A percentile compares a stretch with the other conserved stretches of the same genome.
phyloP scores from a whole-genome alignment of 2,113 vertebrate genomes.

The Uria aalge region DNA sequence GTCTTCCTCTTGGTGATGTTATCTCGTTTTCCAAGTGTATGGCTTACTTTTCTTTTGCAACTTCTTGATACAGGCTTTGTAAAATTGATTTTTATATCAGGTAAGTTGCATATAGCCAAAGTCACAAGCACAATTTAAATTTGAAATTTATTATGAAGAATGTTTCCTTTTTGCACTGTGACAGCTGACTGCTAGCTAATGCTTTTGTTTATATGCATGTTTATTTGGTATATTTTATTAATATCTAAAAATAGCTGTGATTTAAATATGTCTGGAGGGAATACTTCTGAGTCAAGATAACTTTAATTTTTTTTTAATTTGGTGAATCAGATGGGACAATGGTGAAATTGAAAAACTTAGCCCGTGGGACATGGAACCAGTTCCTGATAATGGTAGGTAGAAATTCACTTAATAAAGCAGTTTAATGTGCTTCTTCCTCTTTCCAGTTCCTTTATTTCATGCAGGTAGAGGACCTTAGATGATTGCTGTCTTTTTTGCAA shows the following conservation, averaged over 20 bases:
- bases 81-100: not conserved
- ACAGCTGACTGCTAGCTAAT: not conserved
- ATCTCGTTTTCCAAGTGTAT: not conserved
- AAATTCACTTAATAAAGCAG: not conserved
- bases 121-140: not conserved
- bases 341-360: conserved; percentile 94
- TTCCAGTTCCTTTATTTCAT: not conserved
- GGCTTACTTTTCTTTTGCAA: not conserved
- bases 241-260: not conserved
- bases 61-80: not conserved
- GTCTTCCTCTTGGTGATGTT: not conserved
- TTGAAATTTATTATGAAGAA: not conserved
- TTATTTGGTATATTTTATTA: not conserved
- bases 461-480: not conserved
- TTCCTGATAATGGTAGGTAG: conserved; percentile 89
- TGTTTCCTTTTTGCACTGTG: not conserved
- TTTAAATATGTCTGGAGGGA: not conserved
- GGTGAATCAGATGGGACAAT: conserved; percentile 90
- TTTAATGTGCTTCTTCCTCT: not conserved
- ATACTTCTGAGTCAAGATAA: not conserved
- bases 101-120: not conserved
- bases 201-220: not conserved
- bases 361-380: conserved; percentile 95
- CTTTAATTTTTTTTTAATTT: not conserved
- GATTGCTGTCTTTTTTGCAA: not conserved